These are phyloP conservation scores for Fulica atra DNA, from an alignment of 2,113 vertebrate genomes.

Conservation along the genomic window DNA sequence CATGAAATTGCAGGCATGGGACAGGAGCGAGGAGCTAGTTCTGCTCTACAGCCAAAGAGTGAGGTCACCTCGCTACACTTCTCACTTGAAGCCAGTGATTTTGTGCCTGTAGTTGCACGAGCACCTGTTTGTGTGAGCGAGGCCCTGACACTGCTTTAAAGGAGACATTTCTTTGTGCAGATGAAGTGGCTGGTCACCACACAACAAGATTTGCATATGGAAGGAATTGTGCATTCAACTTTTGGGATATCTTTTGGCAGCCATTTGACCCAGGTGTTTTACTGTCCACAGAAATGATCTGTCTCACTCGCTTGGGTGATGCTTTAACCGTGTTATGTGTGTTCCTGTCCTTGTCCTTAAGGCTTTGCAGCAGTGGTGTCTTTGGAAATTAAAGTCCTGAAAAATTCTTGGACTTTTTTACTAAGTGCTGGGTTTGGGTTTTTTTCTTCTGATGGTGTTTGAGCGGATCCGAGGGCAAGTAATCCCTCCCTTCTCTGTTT, in stretches of 20 bases:
- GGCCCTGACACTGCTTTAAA: background rate
- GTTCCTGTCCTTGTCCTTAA: background rate
- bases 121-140: background rate
- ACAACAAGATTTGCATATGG: rapidly evolving
- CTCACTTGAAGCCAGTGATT: background rate
- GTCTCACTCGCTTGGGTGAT: background rate
- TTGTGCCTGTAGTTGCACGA: background rate
- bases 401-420: background rate
- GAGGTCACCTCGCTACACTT: rapidly evolving
- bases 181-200: background rate
- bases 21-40: background rate
- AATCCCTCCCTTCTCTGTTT: background rate
- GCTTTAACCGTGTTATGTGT: background rate
- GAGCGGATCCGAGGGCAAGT: background rate
- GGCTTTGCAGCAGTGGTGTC: rapidly evolving
- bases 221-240: background rate
- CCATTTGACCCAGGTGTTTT: background rate
- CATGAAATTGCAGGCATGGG: background rate
- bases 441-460: background rate
- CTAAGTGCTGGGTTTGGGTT: background rate
- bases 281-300: background rate
- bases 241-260: background rate
- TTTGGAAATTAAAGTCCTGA: background rate
- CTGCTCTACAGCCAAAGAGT: background rate
- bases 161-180: background rate